These are phyloP conservation scores for Clamator glandarius DNA, from an alignment of 2,797 vertebrate species.

Conservation along the genomic window DNA sequence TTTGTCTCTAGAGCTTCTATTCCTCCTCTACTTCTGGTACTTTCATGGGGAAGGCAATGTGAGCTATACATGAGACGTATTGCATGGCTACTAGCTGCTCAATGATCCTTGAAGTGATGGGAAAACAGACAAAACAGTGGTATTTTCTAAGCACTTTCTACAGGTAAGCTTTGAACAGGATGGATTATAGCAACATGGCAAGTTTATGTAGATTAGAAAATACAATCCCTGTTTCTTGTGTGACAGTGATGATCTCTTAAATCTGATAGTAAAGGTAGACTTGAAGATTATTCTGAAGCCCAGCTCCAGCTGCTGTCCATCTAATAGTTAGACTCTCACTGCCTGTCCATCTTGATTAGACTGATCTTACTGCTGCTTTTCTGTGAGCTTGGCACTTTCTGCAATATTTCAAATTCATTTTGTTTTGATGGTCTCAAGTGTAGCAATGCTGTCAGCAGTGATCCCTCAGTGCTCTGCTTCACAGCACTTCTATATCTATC, in stretches of 20 bases:
- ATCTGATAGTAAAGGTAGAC: neutral
- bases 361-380: neutral
- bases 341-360: neutral
- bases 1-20: neutral
- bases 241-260: neutral
- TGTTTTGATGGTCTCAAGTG: neutral
- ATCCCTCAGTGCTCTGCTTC: neutral
- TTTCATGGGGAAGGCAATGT: neutral
- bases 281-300: neutral
- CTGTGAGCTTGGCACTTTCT: neutral
- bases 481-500: neutral
- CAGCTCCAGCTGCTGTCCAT: neutral
- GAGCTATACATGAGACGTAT: neutral
- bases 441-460: neutral
- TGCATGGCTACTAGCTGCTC: neutral
- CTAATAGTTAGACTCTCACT: neutral
- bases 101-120: neutral
- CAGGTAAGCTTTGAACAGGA: slow-evolving; percentile 35
- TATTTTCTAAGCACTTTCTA: slow-evolving; percentile 34
- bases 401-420: neutral
- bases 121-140: neutral
- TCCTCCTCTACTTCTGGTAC: neutral
- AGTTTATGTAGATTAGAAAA: slow-evolving; percentile 20
- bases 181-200: slow-evolving; percentile 9
- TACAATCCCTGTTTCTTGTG: neutral